Evolutionary conservation across 2,113 vertebrate genomes (phyloP).

Genomic region (Tiliqua scincoides): DNA sequence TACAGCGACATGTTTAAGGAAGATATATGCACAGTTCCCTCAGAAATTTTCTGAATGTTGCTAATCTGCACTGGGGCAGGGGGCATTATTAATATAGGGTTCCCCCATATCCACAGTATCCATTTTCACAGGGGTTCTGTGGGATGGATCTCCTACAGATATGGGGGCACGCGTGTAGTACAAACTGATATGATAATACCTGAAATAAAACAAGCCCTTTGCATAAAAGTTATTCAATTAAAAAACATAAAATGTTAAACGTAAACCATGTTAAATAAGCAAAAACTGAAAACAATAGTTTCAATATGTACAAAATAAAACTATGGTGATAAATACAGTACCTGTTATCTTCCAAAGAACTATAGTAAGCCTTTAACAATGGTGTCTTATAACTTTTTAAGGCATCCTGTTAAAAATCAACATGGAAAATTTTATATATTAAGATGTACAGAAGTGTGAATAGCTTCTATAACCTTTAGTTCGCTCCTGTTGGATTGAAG

Average conservation of each 20-base stretch:
- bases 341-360: conserved; percentile 89
- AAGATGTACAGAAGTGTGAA: conserved; percentile 12
- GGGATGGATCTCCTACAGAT: no score
- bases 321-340: conserved; percentile 60
- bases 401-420: conserved; percentile 78
- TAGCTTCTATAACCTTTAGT: background rate
- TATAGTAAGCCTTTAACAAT: conserved; percentile 88
- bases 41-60: no score
- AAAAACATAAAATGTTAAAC: background rate
- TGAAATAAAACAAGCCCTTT: no score
- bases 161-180: no score
- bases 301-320: background rate
- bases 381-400: conserved; percentile 86
- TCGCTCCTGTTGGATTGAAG: background rate
- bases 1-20: no score
- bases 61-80: no score
- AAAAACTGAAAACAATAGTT: background rate
- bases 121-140: no score
- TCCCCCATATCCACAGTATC: no score
- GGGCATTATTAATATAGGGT: no score
- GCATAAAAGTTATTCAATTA: background rate
- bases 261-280: conserved; percentile 8
- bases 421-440: background rate
- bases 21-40: no score
- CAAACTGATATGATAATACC: no score